Conservation (phyloP, 2,113 vertebrate genomes). For the Anolis sagrei region DNA sequence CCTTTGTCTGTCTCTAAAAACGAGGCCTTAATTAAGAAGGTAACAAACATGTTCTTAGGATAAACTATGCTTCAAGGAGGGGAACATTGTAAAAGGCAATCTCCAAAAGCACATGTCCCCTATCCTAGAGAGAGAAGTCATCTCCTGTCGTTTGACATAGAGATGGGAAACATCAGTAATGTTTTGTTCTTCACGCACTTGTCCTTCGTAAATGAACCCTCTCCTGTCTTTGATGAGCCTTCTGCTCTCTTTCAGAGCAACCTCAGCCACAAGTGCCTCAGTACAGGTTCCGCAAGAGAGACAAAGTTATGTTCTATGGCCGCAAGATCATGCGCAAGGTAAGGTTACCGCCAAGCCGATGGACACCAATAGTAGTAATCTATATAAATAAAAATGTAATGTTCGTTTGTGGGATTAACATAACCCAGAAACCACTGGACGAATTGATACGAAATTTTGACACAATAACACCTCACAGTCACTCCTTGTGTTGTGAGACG, state of each 20-base stretch:
- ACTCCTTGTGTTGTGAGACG: too few relatives aligned
- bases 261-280: slow-evolving; percentile 79
- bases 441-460: too few relatives aligned
- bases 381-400: too few relatives aligned
- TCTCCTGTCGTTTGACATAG: background rate
- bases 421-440: too few relatives aligned
- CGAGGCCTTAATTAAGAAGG: background rate
- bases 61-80: background rate
- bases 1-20: background rate
- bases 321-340: slow-evolving; percentile 97
- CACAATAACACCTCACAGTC: too few relatives aligned
- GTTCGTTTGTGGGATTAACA: too few relatives aligned
- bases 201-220: background rate
- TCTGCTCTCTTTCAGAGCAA: slow-evolving; percentile 73
- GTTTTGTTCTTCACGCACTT: too few relatives aligned
- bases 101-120: background rate
- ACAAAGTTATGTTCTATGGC: slow-evolving; percentile 95
- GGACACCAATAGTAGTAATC: accelerated
- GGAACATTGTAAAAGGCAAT: background rate
- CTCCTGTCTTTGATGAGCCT: background rate
- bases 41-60: background rate
- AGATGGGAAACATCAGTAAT: too few relatives aligned
- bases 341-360: background rate
- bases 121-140: too few relatives aligned
- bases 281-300: slow-evolving; percentile 92